Base-by-base conservation (phyloP, 2,888 invertebrate species). In the Chouioia cunea region DNA sequence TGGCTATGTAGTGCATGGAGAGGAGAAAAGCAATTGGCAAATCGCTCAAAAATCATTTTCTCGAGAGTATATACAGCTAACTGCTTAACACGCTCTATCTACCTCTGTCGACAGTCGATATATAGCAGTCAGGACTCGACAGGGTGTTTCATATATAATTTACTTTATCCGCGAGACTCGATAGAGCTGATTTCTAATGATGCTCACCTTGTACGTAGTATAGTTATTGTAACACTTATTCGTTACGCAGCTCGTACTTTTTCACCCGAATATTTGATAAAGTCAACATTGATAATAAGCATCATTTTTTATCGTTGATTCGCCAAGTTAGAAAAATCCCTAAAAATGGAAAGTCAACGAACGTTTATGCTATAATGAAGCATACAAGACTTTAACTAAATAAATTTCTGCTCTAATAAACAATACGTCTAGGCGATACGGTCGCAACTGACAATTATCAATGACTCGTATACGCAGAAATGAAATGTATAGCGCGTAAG, bases 1-100 rank as follows among this genome's bases (percentile, higher is more conserved):
- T 16, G n/a, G n/a, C n/a, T 10, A 27, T 36, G 10, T 27, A 27
- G 6, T 1, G 36, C 36, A 14, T 15, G 52, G 22, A 52, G 53
- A 23, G 46, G 23, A 60, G 53, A 60, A 63, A 69, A 73, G 65
- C 36, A 64, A 60, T 27, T 14, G 60, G 47, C 65, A 71, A 68
- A 73, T 70, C 67, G 71, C 68, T 71, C 47, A 59, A 67, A 73
- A 71, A 71, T 73, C 50, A 65, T 70, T 73, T 73, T 68, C 70
- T 63, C 46, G 53, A 22, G 54, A 22, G 18, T 16, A 10, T 10
- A 36, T 36, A 36, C 36, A 52, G 50, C 46, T 20, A 57, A 57
- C 53, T 54, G 43, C 58, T 36, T 44, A n/a, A 18, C 43, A 15
- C 36, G 18, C 27, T 4, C 47, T 18, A 12, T 57, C 47, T 62